phyloP scores from a whole-genome alignment of 2,113 vertebrate genomes.

The Bagarius yarrelli region DNA sequence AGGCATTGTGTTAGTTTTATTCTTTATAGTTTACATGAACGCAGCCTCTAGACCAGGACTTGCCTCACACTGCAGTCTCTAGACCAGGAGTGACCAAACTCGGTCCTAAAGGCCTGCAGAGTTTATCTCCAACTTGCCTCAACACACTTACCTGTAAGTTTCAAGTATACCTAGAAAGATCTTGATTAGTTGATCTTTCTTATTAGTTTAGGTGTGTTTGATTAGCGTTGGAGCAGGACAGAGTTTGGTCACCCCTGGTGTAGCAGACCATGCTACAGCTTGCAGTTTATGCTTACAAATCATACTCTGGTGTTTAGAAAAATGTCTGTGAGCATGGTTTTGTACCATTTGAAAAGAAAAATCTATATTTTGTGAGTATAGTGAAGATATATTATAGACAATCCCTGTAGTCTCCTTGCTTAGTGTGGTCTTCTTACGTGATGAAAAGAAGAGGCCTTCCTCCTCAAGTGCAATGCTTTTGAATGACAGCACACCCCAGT shows the following conservation, averaged over 20 bases:
- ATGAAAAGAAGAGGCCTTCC: constrained; percentile 26
- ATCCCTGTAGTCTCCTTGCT: constrained; percentile 44
- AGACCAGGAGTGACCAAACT: too few species aligned
- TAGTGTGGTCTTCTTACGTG: constrained; percentile 44
- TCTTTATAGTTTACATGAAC: constrained; percentile 22
- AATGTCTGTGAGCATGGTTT: constrained; percentile 75
- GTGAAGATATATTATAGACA: constrained; percentile 43
- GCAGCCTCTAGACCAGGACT: constrained; percentile 36
- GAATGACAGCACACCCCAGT: constrained; percentile 25
- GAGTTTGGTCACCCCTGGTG: too few species aligned
- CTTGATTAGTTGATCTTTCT: too few species aligned
- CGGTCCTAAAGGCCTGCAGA: too few species aligned
- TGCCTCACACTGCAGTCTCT: constrained; percentile 19
- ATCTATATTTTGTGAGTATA: constrained; percentile 49
- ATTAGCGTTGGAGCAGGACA: too few species aligned
- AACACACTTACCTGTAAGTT: too few species aligned
- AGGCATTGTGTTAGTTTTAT: constrained; percentile 37
- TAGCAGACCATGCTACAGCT: constrained; percentile 56
- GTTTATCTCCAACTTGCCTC: too few species aligned
- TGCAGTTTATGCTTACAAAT: constrained; percentile 63
- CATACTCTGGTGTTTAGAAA: constrained; percentile 71
- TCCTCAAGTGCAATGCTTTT: constrained; percentile 38
- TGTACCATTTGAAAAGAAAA: constrained; percentile 62
- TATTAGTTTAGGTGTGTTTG: too few species aligned
- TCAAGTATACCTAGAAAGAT: too few species aligned